phyloP scores from a whole-genome alignment of 2,888 invertebrate genomes.

The Suillia variegata region DNA sequence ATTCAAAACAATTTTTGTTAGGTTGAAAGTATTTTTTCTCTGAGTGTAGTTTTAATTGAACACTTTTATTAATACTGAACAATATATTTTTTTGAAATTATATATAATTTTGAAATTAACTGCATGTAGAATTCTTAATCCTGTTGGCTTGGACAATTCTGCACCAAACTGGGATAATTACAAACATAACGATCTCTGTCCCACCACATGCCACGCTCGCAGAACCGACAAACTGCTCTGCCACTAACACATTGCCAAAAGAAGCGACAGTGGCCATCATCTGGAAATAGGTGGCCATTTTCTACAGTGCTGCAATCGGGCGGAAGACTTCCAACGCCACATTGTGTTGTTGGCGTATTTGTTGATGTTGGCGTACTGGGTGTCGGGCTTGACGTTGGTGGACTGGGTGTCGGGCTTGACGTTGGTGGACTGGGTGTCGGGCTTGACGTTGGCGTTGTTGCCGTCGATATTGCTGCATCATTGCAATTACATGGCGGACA shows the following conservation, averaged over 20 bases:
- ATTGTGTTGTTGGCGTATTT: background rate
- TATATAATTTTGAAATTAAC: too few species aligned
- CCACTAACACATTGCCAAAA: slow-evolving; percentile 23
- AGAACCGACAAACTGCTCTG: slow-evolving; percentile 19
- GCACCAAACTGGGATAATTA: slow-evolving; percentile 23
- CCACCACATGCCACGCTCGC: slow-evolving; percentile 26
- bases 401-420: background rate
- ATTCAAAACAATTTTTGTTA: too few species aligned
- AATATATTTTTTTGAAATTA: too few species aligned
- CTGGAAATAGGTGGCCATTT: slow-evolving; percentile 11
- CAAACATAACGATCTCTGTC: slow-evolving; percentile 24
- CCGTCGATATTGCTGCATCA: background rate
- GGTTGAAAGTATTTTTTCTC: too few species aligned
- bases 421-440: background rate
- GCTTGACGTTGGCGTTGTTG: background rate
- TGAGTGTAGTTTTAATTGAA: too few species aligned
- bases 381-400: background rate
- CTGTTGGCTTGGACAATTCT: slow-evolving; percentile 21
- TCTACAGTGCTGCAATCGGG: slow-evolving; percentile 3
- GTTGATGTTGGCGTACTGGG: background rate
- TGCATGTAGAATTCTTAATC: slow-evolving; percentile 21
- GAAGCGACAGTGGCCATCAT: slow-evolving; percentile 12
- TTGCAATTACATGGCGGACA: slow-evolving; percentile 31
- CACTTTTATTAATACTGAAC: too few species aligned
- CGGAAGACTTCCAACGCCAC: background rate